Conservation (phyloP, 2,888 invertebrate genomes). For the Meiosimyza platycephala region DNA sequence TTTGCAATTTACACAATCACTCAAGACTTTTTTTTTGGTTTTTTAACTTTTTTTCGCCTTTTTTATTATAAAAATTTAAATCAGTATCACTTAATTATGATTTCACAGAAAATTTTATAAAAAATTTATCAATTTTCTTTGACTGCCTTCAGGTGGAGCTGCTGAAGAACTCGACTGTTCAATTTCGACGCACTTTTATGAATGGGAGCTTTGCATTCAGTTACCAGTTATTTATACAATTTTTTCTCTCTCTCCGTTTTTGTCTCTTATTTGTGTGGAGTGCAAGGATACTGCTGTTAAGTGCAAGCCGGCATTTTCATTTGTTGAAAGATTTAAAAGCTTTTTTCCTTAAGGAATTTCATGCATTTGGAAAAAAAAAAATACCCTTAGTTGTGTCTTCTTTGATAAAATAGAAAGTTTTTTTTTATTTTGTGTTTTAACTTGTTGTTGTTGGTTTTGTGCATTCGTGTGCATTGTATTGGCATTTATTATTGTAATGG, state of each 20-base stretch:
- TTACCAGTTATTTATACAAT: conserved; percentile 11
- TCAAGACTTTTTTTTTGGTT: neutral
- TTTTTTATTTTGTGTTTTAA: no score
- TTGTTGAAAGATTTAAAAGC: no score
- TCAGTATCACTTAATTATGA: neutral
- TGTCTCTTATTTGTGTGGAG: neutral
- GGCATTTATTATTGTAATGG: neutral
- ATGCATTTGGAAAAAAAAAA: no score
- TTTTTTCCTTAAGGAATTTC: no score
- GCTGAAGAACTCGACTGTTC: conserved; percentile 1
- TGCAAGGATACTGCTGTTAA: neutral
- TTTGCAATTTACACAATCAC: neutral
- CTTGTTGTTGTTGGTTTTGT: neutral
- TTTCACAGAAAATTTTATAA: neutral
- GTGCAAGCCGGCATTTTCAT: neutral
- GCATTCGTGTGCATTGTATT: conserved; percentile 6
- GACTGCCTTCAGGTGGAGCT: no score
- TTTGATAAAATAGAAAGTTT: conserved; percentile 4
- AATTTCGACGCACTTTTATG: conserved; percentile 29
- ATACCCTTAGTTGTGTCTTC: no score
- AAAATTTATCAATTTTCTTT: no score
- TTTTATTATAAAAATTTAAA: neutral
- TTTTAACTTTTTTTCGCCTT: neutral
- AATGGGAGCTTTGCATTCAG: conserved; percentile 26
- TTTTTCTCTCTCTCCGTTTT: neutral